phyloP scores from a whole-genome alignment of 2,888 invertebrate genomes.

The Malthinus seriepunctatus region DNA sequence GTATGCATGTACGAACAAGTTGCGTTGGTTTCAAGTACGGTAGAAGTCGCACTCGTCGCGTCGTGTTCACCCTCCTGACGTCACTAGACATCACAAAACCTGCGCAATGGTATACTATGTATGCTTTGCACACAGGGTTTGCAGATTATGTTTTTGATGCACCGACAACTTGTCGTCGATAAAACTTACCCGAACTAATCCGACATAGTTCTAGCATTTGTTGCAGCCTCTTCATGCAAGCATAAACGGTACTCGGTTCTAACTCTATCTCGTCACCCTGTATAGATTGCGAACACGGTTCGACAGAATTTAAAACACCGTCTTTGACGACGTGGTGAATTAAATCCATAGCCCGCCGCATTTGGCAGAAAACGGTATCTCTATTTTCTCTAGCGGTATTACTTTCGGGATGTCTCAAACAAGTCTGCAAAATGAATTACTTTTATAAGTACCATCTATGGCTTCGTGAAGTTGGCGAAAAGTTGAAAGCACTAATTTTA shows the following conservation, averaged over 20 bases:
- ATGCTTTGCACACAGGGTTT: not conserved
- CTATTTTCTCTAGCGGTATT: constrained; percentile 91
- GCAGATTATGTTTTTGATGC: not conserved
- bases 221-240: constrained; percentile 82
- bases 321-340: constrained; percentile 97
- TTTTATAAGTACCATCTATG: too few relatives aligned
- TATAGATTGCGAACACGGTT: constrained; percentile 45
- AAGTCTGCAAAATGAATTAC: constrained; percentile 63
- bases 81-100: too few relatives aligned
- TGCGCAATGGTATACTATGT: not conserved
- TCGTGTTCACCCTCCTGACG: too few relatives aligned
- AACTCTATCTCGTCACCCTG: constrained; percentile 67
- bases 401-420: constrained; percentile 93
- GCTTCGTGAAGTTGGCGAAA: too few relatives aligned
- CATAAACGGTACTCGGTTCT: constrained; percentile 72
- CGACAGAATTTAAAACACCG: constrained; percentile 74
- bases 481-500: too few relatives aligned
- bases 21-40: too few relatives aligned
- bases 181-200: constrained; percentile 62
- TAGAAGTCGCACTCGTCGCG: too few relatives aligned
- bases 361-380: constrained; percentile 97
- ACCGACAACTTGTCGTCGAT: not conserved
- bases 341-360: constrained; percentile 95
- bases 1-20: too few relatives aligned
- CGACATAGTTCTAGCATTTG: constrained; percentile 85